These are phyloP conservation scores for Halcyon badia DNA, from an alignment of 2,797 vertebrate genomes.

Conservation along the genomic window DNA sequence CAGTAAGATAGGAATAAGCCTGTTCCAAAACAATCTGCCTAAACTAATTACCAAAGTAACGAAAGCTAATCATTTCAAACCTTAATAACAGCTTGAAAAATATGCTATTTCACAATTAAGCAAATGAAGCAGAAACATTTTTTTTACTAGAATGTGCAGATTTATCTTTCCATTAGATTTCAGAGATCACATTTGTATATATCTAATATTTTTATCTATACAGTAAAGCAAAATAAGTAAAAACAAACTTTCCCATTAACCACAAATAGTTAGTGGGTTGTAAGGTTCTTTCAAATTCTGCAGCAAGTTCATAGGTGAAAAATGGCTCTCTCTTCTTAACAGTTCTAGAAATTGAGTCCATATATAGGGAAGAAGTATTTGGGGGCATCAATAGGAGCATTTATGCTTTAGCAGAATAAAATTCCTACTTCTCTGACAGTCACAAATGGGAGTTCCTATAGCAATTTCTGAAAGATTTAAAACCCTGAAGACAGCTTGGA, in stretches of 20 bases:
- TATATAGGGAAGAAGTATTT: neutral
- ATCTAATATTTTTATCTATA: neutral
- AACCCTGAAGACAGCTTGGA: neutral
- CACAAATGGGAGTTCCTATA: neutral
- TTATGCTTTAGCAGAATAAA: neutral
- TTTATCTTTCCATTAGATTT: conserved; percentile 4
- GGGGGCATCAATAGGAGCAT: neutral
- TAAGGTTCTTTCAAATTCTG: neutral
- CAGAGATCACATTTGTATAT: neutral
- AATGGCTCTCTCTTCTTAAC: neutral
- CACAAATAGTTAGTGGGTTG: neutral
- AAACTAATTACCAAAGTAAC: conserved; percentile 62
- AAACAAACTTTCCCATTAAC: neutral
- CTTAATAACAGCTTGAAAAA: conserved; percentile 48
- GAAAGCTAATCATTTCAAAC: conserved; percentile 50
- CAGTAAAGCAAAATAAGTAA: neutral
- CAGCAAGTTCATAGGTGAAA: neutral
- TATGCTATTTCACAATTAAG: conserved; percentile 41
- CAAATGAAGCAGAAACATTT: conserved; percentile 17
- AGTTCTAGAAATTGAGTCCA: neutral
- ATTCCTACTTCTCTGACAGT: neutral
- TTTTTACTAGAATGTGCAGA: neutral
- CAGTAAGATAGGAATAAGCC: neutral
- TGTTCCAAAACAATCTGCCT: conserved; percentile 46
- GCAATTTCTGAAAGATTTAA: neutral